These are phyloP conservation scores for Pantelozetes paolii DNA, from an alignment of 2,888 invertebrate genomes.

Conservation along the genomic window DNA sequence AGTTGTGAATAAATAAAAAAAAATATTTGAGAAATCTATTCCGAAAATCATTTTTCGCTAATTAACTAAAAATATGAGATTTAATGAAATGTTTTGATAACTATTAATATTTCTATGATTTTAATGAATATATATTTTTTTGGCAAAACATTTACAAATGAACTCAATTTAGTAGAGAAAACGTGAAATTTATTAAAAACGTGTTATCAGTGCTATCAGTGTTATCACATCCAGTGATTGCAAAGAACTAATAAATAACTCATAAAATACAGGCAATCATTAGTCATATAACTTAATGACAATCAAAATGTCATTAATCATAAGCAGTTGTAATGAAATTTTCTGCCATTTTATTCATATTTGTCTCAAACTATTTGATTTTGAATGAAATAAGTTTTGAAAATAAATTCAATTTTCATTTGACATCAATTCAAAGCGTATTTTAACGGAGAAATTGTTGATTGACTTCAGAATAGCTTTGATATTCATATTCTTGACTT, in stretches of 20 bases:
- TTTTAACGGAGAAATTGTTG: background rate
- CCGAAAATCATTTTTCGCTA: no score
- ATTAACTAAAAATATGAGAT: background rate
- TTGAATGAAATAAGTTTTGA: background rate
- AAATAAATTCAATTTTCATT: slow-evolving; percentile 7
- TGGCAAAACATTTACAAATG: slow-evolving; percentile 10
- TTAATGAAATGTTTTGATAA: background rate
- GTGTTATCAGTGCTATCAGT: no score
- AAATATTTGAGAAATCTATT: no score
- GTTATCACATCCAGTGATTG: slow-evolving; percentile 15
- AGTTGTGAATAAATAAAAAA: no score
- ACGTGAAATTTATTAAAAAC: slow-evolving; percentile 29
- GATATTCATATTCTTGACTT: background rate
- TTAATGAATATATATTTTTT: slow-evolving; percentile 5
- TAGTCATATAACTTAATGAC: slow-evolving; percentile 34
- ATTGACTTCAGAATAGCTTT: background rate
- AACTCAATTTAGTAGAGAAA: background rate
- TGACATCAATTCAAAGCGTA: background rate
- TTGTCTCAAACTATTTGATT: slow-evolving; percentile 29
- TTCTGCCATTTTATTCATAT: slow-evolving; percentile 3
- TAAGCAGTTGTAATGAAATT: slow-evolving; percentile 23
- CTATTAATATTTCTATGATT: background rate
- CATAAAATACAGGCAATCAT: slow-evolving; percentile 13
- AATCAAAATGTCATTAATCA: slow-evolving; percentile 36
- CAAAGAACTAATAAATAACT: slow-evolving; percentile 4